A percentile compares a stretch with the other conserved stretches of the same genome.
Conservation (phyloP, 2,888 invertebrate genomes). For the Empis livida region DNA sequence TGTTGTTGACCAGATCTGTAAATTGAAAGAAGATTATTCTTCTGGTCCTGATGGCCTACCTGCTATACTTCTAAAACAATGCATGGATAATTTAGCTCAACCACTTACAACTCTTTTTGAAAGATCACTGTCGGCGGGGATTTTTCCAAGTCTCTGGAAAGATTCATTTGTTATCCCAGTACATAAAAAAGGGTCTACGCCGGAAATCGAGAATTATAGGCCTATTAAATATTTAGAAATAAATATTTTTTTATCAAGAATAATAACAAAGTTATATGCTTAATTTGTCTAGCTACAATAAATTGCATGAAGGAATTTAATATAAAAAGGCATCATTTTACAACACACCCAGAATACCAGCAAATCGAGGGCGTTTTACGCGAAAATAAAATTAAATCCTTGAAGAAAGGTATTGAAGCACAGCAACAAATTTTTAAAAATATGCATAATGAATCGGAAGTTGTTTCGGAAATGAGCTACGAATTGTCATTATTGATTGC, state of each 20-base stretch:
- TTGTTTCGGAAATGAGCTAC: background rate
- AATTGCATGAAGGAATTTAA: background rate
- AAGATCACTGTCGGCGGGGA: too few species aligned
- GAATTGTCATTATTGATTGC: background rate
- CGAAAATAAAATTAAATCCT: background rate
- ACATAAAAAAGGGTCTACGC: too few species aligned
- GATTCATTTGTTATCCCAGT: background rate
- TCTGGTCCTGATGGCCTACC: too few species aligned
- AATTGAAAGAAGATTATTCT: too few species aligned
- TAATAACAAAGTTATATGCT: background rate
- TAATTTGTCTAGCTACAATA: background rate
- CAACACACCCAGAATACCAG: background rate
- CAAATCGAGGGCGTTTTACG: background rate
- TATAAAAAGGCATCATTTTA: background rate
- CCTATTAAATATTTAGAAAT: background rate
- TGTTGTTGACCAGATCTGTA: too few species aligned
- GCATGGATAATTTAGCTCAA: too few species aligned
- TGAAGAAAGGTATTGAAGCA: background rate
- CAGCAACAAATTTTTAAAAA: background rate
- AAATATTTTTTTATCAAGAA: background rate
- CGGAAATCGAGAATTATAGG: too few species aligned
- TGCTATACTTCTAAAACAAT: too few species aligned
- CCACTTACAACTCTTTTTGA: too few species aligned
- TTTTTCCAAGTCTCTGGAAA: too few species aligned
- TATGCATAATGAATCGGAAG: background rate